Base-by-base conservation (phyloP, 2,113 vertebrate species). In the Xenopus borealis region DNA sequence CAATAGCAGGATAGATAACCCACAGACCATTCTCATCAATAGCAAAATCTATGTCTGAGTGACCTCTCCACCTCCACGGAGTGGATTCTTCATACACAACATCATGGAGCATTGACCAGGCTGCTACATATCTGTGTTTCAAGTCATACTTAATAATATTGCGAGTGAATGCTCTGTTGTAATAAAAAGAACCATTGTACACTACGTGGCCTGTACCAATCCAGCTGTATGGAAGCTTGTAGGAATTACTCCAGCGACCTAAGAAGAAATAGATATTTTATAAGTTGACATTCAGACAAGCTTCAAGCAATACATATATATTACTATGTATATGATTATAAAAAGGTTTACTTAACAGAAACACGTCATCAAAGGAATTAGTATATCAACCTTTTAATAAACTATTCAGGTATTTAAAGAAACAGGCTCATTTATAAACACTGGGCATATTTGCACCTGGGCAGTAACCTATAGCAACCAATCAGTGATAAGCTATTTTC, bases 181-280 rank as follows among this genome's bases (percentile, higher is more conserved):
- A 99, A 84, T 90, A 99, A 82, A 99, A 95, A 78, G 97, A 94
- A 0, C 97, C 96, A 0, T 91, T 85, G 66, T 95, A 98, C 66
- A 99, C 93, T 16, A 95, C 96, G 0, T 99, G 97, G 4, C 97
- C 96, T 0, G 97, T 99, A 72, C 97, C 97, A 0, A 96, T 95
- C 97, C 97, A 99, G 88, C 93, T 95, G 82, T 99, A 99, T 0
- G 97, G 96, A 47, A 99, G 93, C 86, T 98, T 98, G 90, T 96
- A 98, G 27, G 95, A 96, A 78, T 95, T 98, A 83, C 95, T 98
- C 86, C 93, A 94, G 77, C 94, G 96, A 66, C 96, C 97, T 99
- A 82, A 0, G 12, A 62, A 61, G 72, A 81, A 14, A 75, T 6
- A 75, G 0, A 58, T 40, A n/a, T 55, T 55, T 16, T 50, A 1